Evolutionary conservation across 2,797 vertebrate species (phyloP).

Genomic region (Pempheris klunzingeri): DNA sequence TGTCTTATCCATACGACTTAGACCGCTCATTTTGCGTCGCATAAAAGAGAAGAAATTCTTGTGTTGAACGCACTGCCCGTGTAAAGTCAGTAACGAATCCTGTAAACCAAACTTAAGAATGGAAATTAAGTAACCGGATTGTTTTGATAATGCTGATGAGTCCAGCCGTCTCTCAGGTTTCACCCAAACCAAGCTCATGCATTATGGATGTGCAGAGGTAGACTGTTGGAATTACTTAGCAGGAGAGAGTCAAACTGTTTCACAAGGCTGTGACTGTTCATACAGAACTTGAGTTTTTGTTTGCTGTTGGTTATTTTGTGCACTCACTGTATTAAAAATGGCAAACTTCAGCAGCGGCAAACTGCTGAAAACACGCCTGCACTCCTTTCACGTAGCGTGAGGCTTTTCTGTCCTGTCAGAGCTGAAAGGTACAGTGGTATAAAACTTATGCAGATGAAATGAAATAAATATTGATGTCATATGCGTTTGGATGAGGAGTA

Average conservation of each 20-base stretch:
- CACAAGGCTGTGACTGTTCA: neutral
- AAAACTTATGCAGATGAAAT: neutral
- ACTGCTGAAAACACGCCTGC: neutral
- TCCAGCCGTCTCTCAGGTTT: neutral
- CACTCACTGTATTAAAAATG: neutral
- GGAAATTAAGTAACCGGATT: neutral
- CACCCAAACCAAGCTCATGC: neutral
- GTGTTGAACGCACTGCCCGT: neutral
- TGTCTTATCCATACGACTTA: neutral
- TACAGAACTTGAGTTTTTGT: neutral
- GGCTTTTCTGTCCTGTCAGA: no score
- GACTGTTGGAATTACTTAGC: neutral
- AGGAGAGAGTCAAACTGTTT: neutral
- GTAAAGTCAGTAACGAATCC: neutral
- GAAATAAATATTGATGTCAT: neutral
- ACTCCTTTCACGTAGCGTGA: neutral
- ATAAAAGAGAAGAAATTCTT: neutral
- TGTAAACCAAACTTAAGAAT: neutral
- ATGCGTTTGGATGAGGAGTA: neutral
- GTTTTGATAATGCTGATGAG: neutral
- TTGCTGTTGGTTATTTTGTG: neutral
- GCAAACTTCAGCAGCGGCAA: neutral
- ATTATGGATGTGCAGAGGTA: conserved; percentile 22
- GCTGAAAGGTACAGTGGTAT: neutral
- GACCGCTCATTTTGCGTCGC: neutral